Evolutionary conservation across 1,140 invertebrate genomes (phyloP).

Genomic region (Formica selysi): DNA sequence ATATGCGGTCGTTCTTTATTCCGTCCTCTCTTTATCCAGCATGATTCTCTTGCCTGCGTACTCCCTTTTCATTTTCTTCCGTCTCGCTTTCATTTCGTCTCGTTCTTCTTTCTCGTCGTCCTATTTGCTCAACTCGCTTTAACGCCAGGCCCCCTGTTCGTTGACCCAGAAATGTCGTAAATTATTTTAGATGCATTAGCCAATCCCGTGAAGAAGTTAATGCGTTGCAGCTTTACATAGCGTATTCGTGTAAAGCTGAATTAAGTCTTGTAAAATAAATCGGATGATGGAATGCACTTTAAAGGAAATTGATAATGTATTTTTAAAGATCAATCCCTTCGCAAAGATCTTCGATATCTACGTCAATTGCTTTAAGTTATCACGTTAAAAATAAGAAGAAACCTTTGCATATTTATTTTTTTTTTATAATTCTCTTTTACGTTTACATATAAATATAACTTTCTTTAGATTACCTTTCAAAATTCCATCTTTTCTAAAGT

Average conservation of each 20-base stretch:
- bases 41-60: constrained; percentile 24
- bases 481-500: background rate
- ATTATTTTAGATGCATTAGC: constrained; percentile 48
- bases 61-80: constrained; percentile 11
- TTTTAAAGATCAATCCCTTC: background rate
- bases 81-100: background rate
- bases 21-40: constrained; percentile 39
- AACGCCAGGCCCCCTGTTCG: constrained; percentile 17
- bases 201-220: constrained; percentile 4
- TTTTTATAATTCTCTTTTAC: background rate
- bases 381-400: background rate
- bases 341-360: background rate
- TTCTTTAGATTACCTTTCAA: background rate
- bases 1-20: constrained; percentile 53
- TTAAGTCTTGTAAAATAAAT: background rate
- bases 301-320: background rate
- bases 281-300: background rate
- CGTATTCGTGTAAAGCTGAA: background rate
- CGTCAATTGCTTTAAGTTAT: constrained; percentile 6
- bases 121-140: constrained; percentile 7
- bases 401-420: background rate
- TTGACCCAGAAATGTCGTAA: constrained; percentile 51
- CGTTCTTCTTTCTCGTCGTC: constrained; percentile 14
- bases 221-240: background rate
- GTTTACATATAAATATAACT: background rate